Evolutionary conservation across 1,140 invertebrate species (phyloP).

Genomic region (Lordiphosa clarofinis): DNA sequence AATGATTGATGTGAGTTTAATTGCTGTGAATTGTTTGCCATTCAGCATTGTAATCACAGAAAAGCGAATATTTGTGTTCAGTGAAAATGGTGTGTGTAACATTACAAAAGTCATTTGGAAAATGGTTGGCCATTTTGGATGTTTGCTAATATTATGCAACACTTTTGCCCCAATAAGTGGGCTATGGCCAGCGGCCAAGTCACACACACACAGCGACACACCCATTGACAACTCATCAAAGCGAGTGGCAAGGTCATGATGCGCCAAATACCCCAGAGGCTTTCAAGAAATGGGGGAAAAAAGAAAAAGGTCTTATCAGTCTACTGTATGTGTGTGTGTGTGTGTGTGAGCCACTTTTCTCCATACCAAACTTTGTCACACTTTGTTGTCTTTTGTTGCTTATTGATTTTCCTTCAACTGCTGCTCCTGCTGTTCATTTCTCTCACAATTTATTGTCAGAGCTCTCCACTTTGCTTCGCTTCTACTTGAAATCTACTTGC

Average conservation of each 20-base stretch:
- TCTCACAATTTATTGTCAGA: too few species aligned
- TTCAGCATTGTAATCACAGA: constrained; percentile 9
- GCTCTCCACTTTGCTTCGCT: constrained; percentile 31
- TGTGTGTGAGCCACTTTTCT: constrained; percentile 34
- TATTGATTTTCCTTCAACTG: not conserved
- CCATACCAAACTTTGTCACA: constrained; percentile 46
- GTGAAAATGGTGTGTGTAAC: constrained; percentile 38
- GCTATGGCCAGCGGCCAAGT: constrained; percentile 31
- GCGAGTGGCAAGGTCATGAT: constrained; percentile 65
- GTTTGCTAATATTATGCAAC: constrained; percentile 68
- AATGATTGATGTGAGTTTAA: constrained; percentile 63
- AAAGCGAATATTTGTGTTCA: constrained; percentile 19
- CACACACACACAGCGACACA: constrained; percentile 3
- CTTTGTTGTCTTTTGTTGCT: constrained; percentile 30
- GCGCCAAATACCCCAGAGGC: constrained; percentile 63
- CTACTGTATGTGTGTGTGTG: constrained; percentile 26
- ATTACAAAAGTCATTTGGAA: constrained; percentile 27
- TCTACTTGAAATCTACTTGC: constrained; percentile 47
- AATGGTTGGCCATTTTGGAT: constrained; percentile 46
- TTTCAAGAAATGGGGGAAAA: constrained; percentile 56
- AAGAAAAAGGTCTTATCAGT: constrained; percentile 37
- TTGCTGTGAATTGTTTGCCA: constrained; percentile 60
- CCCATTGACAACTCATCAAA: constrained; percentile 71
- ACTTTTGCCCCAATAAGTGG: constrained; percentile 65
- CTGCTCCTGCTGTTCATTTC: not conserved